Evolutionary conservation across 2,797 vertebrate genomes (phyloP).

Genomic region (Chloroceryle amazona): DNA sequence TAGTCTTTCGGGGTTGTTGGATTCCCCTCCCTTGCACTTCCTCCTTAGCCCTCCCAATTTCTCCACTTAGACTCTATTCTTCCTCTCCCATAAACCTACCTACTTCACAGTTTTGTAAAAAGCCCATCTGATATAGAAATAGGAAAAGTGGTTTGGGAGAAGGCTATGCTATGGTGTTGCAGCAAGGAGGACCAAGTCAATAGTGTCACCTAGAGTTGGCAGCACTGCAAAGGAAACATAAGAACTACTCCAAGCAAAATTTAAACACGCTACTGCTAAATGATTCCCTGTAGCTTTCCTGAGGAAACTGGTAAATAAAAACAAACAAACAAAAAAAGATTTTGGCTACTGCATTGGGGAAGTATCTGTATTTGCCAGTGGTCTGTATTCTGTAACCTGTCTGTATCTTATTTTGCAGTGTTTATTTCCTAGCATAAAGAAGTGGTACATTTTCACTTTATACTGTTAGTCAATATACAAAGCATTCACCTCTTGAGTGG

Average conservation of each 20-base stretch:
- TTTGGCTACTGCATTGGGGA: neutral
- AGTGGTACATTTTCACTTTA: neutral
- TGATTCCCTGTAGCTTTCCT: neutral
- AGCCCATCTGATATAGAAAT: neutral
- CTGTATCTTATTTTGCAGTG: neutral
- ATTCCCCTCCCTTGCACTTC: neutral
- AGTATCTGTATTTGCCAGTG: neutral
- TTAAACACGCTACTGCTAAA: neutral
- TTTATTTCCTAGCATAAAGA: neutral
- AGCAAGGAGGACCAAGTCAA: neutral
- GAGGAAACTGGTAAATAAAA: neutral
- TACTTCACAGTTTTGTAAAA: neutral
- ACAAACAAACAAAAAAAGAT: neutral
- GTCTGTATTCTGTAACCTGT: neutral
- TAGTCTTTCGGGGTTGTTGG: neutral
- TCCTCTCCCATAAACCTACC: neutral
- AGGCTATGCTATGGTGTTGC: no score
- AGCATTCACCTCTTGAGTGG: neutral
- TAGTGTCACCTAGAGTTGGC: neutral
- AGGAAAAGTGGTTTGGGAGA: no score
- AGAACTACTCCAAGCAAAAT: neutral
- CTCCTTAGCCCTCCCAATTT: neutral
- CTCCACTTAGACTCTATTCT: neutral
- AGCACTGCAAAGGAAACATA: neutral
- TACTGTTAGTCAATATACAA: neutral